phyloP scores from a whole-genome alignment of 2,888 invertebrate genomes.

The Sarcophaga carnaria region DNA sequence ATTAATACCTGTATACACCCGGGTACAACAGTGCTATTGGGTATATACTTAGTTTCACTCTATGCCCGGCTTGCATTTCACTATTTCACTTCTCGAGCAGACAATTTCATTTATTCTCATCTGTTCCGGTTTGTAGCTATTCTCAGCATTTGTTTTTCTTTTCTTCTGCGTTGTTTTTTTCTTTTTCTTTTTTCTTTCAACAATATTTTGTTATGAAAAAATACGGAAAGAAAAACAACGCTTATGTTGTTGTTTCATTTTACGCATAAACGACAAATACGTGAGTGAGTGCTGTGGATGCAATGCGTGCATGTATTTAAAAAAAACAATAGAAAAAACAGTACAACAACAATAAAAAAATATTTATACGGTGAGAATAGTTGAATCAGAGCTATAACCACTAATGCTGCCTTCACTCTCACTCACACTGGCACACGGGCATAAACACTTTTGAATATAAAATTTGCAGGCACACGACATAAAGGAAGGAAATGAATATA shows the following conservation, averaged over 20 bases:
- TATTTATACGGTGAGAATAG: background rate
- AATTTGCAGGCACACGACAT: background rate
- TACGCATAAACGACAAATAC: constrained; percentile 62
- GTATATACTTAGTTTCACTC: too few relatives aligned
- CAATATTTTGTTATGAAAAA: constrained; percentile 38
- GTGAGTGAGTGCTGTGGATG: constrained; percentile 52
- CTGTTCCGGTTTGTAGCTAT: background rate
- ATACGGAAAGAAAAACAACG: constrained; percentile 33
- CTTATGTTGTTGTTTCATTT: constrained; percentile 64
- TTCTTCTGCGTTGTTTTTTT: constrained; percentile 9
- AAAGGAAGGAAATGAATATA: constrained; percentile 46
- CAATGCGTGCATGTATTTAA: constrained; percentile 28
- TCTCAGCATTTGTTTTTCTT: background rate
- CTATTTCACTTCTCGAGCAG: background rate
- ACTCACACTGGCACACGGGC: constrained; percentile 5
- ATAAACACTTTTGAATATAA: background rate
- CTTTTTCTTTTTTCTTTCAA: background rate
- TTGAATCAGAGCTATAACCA: constrained; percentile 28
- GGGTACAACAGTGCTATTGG: background rate
- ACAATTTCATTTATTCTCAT: constrained; percentile 5
- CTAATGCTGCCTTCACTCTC: constrained; percentile 13
- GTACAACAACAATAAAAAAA: background rate
- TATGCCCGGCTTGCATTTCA: background rate
- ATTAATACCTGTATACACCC: constrained; percentile 52
- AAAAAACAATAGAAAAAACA: background rate